Conservation (phyloP, 2,113 vertebrate species). For the Herpailurus yagouaroundi region DNA sequence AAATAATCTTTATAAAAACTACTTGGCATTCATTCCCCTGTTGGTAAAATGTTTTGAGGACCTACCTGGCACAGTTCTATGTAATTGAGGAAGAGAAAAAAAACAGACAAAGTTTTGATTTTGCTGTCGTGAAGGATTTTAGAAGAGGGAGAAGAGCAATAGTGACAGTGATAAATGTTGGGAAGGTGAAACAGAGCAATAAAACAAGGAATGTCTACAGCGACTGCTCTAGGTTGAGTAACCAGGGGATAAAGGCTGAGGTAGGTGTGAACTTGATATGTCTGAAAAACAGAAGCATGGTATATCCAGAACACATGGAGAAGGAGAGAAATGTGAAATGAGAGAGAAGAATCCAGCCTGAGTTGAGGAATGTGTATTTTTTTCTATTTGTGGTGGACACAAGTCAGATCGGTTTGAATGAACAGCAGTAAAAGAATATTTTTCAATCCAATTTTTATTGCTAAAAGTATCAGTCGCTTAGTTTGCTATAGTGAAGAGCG, state of each 20-base stretch:
- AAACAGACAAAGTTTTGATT: not conserved
- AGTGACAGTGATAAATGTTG: not conserved
- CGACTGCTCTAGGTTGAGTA: not conserved
- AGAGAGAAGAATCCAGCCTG: not conserved
- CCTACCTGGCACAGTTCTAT: not conserved
- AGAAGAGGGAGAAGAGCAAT: not conserved
- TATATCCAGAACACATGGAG: too few species aligned
- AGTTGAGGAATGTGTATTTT: not conserved
- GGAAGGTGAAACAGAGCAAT: not conserved
- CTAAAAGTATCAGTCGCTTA: not conserved
- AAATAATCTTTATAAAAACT: not conserved
- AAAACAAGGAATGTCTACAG: too few species aligned
- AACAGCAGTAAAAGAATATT: not conserved
- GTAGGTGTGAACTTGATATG: rapidly evolving
- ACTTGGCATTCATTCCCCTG: not conserved
- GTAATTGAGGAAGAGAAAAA: not conserved
- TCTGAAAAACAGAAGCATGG: not conserved
- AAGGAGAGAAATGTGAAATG: not conserved
- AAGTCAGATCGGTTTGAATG: not conserved
- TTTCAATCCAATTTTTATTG: not conserved
- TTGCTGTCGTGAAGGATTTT: not conserved
- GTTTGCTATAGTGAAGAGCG: not conserved
- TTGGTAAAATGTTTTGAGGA: not conserved
- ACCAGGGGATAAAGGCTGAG: not conserved
- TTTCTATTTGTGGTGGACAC: not conserved